Base-by-base conservation (phyloP, 2,888 invertebrate species). In the Aquatica leii region DNA sequence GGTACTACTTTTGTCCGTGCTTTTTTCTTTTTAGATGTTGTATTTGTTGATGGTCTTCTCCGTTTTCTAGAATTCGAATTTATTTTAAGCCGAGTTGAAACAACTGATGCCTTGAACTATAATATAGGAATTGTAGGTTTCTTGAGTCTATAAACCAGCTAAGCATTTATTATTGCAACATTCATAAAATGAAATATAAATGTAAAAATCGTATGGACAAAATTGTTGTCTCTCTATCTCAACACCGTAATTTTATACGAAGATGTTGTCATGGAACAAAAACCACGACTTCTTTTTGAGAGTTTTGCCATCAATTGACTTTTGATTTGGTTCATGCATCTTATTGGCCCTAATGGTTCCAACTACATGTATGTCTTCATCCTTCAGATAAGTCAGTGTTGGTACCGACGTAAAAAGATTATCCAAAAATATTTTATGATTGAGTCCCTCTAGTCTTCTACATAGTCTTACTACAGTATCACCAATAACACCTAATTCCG, bases 161-260 rank as follows among this genome's bases (percentile, higher is more conserved):
- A 31, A 5, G 34, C 5, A 9, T 31, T 31, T 31, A 31, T 31
- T 31, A 31, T 31, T 5, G 34, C 34, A 6, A 6, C 9, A 31
- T 31, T 31, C 34, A 31, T 31, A 9, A 9, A 31, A 31, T 31
- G 9, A 5, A 31, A 31, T 31, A 20, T 53, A 58, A 52, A 63
- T 37, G 35, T 43, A 18, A 60, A 60, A 59, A 60, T 62, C n/a
- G n/a, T n/a, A n/a, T n/a, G n/a, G n/a, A n/a, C n/a, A n/a, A n/a
- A n/a, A n/a, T n/a, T 66, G 24, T 62, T 66, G 18, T 66, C 62
- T 15, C 46, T 48, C 59, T 59, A 66, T 37, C 60, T 51, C 5
- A 66, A 14, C 9, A 53, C 46, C 56, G 60, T 58, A 18, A 66
- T 63, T 35, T 66, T 66, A 49, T 61, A 24, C 41, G 52, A 61